These are phyloP conservation scores for Nephotettix cincticeps DNA, from an alignment of 1,140 invertebrate species.

Conservation along the genomic window DNA sequence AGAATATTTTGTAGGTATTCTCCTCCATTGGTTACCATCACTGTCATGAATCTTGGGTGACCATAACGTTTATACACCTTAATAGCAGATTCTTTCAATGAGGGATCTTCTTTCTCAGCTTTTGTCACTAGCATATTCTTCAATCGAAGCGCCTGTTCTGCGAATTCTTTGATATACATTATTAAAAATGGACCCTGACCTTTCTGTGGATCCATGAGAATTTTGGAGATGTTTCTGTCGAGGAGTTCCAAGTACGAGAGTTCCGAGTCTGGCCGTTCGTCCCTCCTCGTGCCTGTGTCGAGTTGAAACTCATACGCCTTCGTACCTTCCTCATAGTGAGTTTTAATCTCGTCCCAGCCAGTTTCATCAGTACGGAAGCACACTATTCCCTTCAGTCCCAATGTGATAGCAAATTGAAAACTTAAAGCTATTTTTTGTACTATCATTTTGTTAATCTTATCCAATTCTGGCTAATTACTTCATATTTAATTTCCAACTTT, in stretches of 20 bases:
- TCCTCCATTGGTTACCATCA: background rate
- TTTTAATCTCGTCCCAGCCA: background rate
- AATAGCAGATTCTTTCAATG: background rate
- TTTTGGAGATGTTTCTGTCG: background rate
- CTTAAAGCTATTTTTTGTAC: too few species aligned
- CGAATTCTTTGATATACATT: background rate
- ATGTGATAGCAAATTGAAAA: too few species aligned
- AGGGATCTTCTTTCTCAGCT: background rate
- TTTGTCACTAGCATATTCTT: background rate
- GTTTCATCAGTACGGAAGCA: background rate
- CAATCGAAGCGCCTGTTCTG: background rate
- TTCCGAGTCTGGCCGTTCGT: background rate
- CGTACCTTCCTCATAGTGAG: background rate
- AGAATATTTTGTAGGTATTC: background rate
- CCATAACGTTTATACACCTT: background rate
- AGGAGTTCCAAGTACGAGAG: background rate
- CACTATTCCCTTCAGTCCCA: too few species aligned
- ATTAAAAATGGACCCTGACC: background rate
- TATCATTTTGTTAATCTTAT: too few species aligned
- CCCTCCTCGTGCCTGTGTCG: background rate
- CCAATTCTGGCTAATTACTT: too few species aligned
- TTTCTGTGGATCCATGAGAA: background rate
- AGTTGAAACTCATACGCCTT: constrained; percentile 1
- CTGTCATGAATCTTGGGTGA: background rate
- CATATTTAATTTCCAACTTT: too few species aligned